Conservation (phyloP, 1,140 invertebrate genomes). For the Radopholus similis region DNA sequence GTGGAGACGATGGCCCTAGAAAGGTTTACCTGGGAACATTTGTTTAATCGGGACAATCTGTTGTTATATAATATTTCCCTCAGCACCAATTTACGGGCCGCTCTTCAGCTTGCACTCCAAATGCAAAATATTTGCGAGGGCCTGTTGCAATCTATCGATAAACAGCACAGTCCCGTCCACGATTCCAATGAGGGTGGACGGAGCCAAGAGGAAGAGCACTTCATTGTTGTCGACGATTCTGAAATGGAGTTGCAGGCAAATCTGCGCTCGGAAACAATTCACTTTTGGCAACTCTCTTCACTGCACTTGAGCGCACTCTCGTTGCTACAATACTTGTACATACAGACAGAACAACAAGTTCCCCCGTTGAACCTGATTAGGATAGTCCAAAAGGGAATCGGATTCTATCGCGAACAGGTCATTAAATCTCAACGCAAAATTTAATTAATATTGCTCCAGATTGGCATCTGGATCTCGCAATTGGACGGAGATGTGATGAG, state of each 20-base stretch:
- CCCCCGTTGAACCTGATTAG: conserved; percentile 16
- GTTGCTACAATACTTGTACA: conserved; percentile 13
- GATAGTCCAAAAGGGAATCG: conserved; percentile 33
- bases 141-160: neutral
- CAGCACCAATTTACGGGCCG: conserved; percentile 32
- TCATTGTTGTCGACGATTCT: neutral
- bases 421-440: neutral
- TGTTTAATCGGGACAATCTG: neutral
- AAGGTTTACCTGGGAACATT: conserved; percentile 2
- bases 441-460: conserved; percentile 10
- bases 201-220: neutral
- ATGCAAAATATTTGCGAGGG: neutral
- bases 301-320: conserved; percentile 25
- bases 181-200: neutral
- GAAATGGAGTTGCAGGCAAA: neutral
- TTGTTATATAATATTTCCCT: conserved; percentile 4
- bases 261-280: neutral
- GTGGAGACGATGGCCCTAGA: conserved; percentile 25
- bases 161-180: neutral
- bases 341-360: conserved; percentile 1
- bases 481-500: neutral
- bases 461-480: conserved; percentile 24
- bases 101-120: conserved; percentile 20
- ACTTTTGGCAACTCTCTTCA: neutral
- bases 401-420: conserved; percentile 41